These are phyloP conservation scores for Sebastes vulpes DNA, from an alignment of 2,797 vertebrate species.

Conservation along the genomic window DNA sequence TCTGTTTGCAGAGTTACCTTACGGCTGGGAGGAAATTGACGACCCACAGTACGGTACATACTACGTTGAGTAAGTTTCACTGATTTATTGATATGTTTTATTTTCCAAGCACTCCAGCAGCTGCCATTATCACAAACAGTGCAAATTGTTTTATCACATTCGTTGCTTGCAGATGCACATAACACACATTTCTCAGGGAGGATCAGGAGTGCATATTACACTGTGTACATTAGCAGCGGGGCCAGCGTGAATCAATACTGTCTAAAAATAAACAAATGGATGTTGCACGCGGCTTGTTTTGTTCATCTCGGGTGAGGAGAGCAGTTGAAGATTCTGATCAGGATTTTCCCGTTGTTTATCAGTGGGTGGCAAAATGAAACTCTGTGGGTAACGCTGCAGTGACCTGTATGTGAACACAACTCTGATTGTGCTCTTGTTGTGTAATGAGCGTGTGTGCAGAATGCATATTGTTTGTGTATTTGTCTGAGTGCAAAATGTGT, in stretches of 20 bases:
- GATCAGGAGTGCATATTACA: constrained; percentile 34
- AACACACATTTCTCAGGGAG: constrained; percentile 18
- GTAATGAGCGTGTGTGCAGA: background rate
- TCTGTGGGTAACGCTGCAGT: constrained; percentile 19
- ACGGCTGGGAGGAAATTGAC: constrained; percentile 97
- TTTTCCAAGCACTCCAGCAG: constrained; percentile 9
- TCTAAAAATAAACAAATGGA: constrained; percentile 69
- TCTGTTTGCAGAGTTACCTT: constrained; percentile 91
- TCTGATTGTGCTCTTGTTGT: constrained; percentile 29
- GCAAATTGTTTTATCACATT: constrained; percentile 5
- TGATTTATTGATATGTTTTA: constrained; percentile 22
- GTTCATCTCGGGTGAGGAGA: constrained; percentile 19
- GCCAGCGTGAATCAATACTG: constrained; percentile 50
- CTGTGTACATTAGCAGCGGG: constrained; percentile 44
- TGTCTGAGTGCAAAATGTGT: constrained; percentile 25
- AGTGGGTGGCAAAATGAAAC: constrained; percentile 62
- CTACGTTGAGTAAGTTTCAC: constrained; percentile 94
- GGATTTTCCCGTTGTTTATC: constrained; percentile 52
- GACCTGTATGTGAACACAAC: constrained; percentile 45
- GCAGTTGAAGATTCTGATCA: constrained; percentile 41
- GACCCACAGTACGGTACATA: constrained; percentile 96
- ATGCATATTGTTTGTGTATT: constrained; percentile 22
- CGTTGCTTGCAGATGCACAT: constrained; percentile 10
- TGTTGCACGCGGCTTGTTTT: constrained; percentile 29
- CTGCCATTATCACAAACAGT: background rate